Evolutionary conservation across 1,140 invertebrate species (phyloP), one percentile per base, ranked within the genome.

Genomic region (Drosophila jambulina): DNA sequence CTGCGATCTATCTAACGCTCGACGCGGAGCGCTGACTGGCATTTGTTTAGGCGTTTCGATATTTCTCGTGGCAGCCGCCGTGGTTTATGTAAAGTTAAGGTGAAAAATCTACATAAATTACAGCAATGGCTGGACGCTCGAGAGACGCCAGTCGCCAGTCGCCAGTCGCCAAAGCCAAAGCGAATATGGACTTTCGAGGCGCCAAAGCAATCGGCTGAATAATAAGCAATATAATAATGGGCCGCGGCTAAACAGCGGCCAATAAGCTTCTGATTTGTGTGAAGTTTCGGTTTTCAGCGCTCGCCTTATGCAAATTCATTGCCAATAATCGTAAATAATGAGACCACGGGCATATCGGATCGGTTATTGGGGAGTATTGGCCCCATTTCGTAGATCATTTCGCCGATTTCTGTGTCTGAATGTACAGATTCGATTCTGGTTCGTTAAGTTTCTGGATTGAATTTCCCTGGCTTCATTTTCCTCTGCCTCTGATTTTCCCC

Each of bases 201-300:
- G 78, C 74, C 82, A 86, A 74, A 72, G 70, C 65, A 86, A 82
- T 86, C 64, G 81, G 25, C 51, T 78, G 75, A 62, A 78, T 78
- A 78, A 78, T 78, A 78, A 78, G 78, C 78, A 78, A 85, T 81
- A 82, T 78, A 82, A 87, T 87, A 83, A 88, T 88, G 84, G 82
- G 72, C 74, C 77, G 77, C 48, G 63, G 80, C 76, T 88, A 83
- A 86, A 86, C 70, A 82, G 51, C 54, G 49, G 61, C 49, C 83
- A 86, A 88, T 86, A 83, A 87, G 84, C 84, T 88, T 84, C 85
- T 88, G 84, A 88, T 88, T 90, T 88, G 85, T 88, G 85, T 88
- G 80, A 83, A 88, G 76, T 74, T 86, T 72, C 67, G 75, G 82
- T 46, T 64, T 82, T 77, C 67, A 82, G 82, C 72, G 58, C 36